Conservation (phyloP, 2,888 invertebrate genomes). For the Macrophya alboannulata region DNA sequence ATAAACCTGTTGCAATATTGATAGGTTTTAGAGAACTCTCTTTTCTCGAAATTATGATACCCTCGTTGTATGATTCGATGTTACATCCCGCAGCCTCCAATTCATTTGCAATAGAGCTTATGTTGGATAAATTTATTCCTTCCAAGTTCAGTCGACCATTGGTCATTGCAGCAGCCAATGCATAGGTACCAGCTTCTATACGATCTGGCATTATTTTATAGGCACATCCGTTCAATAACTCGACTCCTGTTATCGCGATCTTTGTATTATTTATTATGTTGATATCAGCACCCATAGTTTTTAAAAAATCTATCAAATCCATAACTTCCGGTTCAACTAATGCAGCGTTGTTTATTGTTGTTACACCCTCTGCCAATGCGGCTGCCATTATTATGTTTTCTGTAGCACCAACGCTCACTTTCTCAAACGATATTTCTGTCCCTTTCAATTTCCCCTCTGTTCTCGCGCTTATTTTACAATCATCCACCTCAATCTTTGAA, state of each 20-base stretch:
- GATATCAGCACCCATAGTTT: constrained; percentile 56
- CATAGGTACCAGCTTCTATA: constrained; percentile 57
- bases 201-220: constrained; percentile 58
- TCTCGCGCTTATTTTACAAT: constrained; percentile 57
- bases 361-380: constrained; percentile 57
- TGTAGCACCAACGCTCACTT: constrained; percentile 57
- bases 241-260: constrained; percentile 56
- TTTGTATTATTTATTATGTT: constrained; percentile 49
- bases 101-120: neutral
- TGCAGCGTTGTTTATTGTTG: constrained; percentile 57
- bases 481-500: constrained; percentile 55
- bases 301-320: constrained; percentile 57
- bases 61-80: neutral
- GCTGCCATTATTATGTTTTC: constrained; percentile 58
- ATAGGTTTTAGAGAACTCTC: neutral
- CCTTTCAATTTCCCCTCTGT: constrained; percentile 55
- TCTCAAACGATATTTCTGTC: constrained; percentile 52
- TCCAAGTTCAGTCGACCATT: constrained; percentile 58
- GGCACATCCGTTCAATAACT: constrained; percentile 56
- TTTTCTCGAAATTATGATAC: neutral
- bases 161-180: constrained; percentile 57
- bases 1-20: constrained; percentile 14
- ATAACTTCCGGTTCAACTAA: constrained; percentile 56
- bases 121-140: constrained; percentile 57
- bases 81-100: neutral